These are phyloP conservation scores for Chiridota heheva DNA, from an alignment of 35 echinoderm and acorn worm species.

Conservation along the genomic window DNA sequence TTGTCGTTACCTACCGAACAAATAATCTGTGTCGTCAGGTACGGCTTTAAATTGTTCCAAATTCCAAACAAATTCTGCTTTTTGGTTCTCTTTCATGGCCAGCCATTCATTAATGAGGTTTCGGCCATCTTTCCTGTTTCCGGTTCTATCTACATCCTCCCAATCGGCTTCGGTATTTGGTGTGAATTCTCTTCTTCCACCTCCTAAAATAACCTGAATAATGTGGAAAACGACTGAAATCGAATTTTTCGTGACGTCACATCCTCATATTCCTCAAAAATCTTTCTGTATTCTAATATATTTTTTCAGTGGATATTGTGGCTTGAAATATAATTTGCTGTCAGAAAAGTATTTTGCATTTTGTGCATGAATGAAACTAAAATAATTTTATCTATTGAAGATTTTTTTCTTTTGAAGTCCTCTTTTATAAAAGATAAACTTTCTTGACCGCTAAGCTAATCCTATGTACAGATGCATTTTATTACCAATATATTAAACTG, in stretches of 20 bases:
- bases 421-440: too few species aligned
- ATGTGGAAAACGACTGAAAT: not conserved
- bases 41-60: constrained; percentile 45
- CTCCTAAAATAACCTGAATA: constrained; percentile 58
- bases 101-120: constrained; percentile 71
- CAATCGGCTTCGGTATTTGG: constrained; percentile 13
- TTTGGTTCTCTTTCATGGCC: constrained; percentile 19
- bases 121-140: constrained; percentile 48
- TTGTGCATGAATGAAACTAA: too few species aligned
- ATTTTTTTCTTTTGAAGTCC: too few species aligned
- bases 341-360: too few species aligned
- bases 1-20: constrained; percentile 65
- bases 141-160: constrained; percentile 36
- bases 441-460: too few species aligned
- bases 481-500: too few species aligned
- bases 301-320: too few species aligned
- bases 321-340: too few species aligned
- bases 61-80: constrained; percentile 74
- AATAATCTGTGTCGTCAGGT: constrained; percentile 50
- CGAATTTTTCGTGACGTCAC: not conserved
- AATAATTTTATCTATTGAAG: too few species aligned
- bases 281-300: too few species aligned
- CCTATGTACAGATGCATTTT: too few species aligned
- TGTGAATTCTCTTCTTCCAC: constrained; percentile 55
- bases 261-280: too few species aligned